Base-by-base conservation (phyloP, 64 coral and sea anemone species). In the Porites australiensis region DNA sequence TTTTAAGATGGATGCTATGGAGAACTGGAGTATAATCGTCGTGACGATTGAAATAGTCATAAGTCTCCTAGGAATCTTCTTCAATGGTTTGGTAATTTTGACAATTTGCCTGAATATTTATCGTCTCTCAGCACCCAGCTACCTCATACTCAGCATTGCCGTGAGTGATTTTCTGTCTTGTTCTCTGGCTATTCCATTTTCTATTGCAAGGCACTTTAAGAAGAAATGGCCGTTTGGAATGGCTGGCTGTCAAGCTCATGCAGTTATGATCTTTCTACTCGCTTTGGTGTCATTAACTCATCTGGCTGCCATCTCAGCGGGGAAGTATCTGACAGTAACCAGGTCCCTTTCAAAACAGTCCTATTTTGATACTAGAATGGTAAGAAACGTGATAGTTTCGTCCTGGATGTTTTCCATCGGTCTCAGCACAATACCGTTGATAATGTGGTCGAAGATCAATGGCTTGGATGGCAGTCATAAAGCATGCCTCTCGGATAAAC, bases 91-190 rank as follows among this genome's bases (percentile, higher is more conserved):
- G 6, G 89, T 91, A 5, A 72, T 91, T 72, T 55, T 49, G 8
- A 82, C 72, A 19, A 79, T 83, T 3, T 50, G 44, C 4, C 83
- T 47, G 16, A 91, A 83, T 27, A 63, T 83, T 15, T 44, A 58
- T 4, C 70, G 53, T 20, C 63, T 91, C 2, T 71, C 78, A 14
- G 59, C 85, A 22, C 73, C 82, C 3, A 87, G 75, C 11, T 74
- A 87, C 54, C 74, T 92, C 10, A 85, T 92, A 4, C 71, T 92
- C 19, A 92, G 90, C 75, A 79, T 92, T 16, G 77, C 75, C 2
- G 48, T 65, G 4, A 92, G 90, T 77, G 90, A 79, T 15, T 93
- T 86, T 58, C 72, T 92, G 8, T 70, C 90, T 62, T 92, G 90
- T 16, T 74, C 82, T 4, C 22, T 87, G 4, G 47, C 91, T 75